Conservation (phyloP, 1,140 invertebrate genomes). For the Tyrophagus putrescentiae region DNA sequence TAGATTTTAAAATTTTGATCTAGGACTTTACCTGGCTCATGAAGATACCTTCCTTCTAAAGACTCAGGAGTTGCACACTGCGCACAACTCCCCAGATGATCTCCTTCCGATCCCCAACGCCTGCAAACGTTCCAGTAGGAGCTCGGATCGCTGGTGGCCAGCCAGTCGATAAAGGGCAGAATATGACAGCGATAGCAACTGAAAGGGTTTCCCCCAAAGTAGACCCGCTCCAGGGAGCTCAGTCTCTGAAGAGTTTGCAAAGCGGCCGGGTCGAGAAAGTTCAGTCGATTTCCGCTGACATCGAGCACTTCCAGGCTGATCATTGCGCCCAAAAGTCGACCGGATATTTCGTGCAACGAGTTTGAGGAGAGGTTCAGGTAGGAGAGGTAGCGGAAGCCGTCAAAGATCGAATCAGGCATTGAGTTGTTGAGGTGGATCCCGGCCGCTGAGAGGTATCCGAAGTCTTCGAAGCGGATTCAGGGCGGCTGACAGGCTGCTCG, state of each 20-base stretch:
- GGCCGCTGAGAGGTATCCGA: constrained; percentile 41
- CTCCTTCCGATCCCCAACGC: constrained; percentile 33
- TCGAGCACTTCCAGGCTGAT: constrained; percentile 43
- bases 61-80: constrained; percentile 25
- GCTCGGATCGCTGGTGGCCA: constrained; percentile 25
- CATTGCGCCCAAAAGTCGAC: constrained; percentile 41
- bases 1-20: neutral
- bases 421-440: constrained; percentile 26
- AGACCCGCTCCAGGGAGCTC: constrained; percentile 32
- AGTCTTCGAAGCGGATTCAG: constrained; percentile 43
- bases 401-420: constrained; percentile 26
- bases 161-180: constrained; percentile 30
- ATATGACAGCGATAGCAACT: constrained; percentile 46
- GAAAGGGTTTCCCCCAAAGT: constrained; percentile 47
- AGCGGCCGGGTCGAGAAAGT: neutral
- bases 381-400: constrained; percentile 23
- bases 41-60: constrained; percentile 23
- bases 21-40: constrained; percentile 20
- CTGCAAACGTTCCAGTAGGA: constrained; percentile 25
- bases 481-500: constrained; percentile 35
- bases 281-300: constrained; percentile 45
- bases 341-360: constrained; percentile 40
- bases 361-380: constrained; percentile 32
- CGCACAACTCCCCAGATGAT: constrained; percentile 23
- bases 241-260: constrained; percentile 21